Evolutionary conservation across 2,888 invertebrate species (phyloP).

Genomic region (Lasioglossum marginatum): DNA sequence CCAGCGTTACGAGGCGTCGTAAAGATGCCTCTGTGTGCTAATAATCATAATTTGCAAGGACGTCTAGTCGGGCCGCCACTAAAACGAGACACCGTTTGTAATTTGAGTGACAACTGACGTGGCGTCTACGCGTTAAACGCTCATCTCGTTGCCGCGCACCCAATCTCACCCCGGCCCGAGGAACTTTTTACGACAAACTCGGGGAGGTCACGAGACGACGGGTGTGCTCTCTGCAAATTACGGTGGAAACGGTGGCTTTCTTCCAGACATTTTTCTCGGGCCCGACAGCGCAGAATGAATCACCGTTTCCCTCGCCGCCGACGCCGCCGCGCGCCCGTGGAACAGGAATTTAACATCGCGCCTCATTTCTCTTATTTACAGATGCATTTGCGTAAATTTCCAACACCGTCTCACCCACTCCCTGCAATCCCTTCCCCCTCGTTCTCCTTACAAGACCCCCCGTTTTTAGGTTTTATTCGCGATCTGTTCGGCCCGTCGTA

Average conservation of each 20-base stretch:
- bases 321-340: constrained; percentile 26
- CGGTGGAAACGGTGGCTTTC: constrained; percentile 62
- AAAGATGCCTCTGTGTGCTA: constrained; percentile 50
- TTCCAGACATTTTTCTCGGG: constrained; percentile 64
- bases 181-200: constrained; percentile 56
- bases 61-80: constrained; percentile 46
- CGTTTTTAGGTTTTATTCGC: constrained; percentile 42
- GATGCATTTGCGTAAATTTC: constrained; percentile 62
- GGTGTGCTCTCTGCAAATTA: constrained; percentile 59
- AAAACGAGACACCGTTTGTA: constrained; percentile 49
- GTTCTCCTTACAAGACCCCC: neutral
- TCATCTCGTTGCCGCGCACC: constrained; percentile 50
- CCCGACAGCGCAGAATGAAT: constrained; percentile 66
- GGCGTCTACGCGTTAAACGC: constrained; percentile 58
- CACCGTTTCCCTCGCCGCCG: constrained; percentile 57
- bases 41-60: constrained; percentile 69
- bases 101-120: constrained; percentile 61
- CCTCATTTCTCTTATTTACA: constrained; percentile 70
- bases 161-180: constrained; percentile 62
- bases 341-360: constrained; percentile 63
- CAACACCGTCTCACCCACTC: neutral
- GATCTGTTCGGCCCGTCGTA: constrained; percentile 37
- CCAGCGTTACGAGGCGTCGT: constrained; percentile 31
- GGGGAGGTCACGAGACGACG: constrained; percentile 63
- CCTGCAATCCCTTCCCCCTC: neutral